phyloP scores from a whole-genome alignment of 2,113 vertebrate genomes.

The Anhinga rufa region DNA sequence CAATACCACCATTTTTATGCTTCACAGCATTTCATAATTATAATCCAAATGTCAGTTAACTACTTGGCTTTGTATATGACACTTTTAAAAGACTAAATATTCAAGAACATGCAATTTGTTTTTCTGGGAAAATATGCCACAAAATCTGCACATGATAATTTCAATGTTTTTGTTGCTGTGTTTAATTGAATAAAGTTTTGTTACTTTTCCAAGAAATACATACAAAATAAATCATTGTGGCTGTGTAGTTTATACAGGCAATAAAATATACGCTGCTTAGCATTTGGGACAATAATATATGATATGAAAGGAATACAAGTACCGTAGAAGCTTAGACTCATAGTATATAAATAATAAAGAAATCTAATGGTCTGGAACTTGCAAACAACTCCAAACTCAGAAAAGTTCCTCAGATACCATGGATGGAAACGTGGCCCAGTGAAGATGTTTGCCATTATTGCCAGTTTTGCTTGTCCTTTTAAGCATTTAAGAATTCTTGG shows the following conservation, averaged over 20 bases:
- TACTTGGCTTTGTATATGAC: neutral
- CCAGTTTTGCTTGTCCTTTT: neutral
- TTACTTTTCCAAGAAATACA: neutral
- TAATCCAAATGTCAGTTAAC: neutral
- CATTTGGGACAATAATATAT: neutral
- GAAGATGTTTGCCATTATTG: neutral
- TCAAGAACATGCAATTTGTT: neutral
- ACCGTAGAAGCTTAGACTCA: neutral
- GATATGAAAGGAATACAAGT: neutral
- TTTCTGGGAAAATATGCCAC: neutral
- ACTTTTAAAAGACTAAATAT: neutral
- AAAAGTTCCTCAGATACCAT: neutral
- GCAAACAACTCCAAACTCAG: neutral
- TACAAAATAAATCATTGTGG: neutral
- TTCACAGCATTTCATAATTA: neutral
- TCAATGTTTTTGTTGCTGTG: neutral
- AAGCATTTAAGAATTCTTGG: neutral
- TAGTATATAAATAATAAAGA: neutral
- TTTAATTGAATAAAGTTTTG: neutral
- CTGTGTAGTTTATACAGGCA: neutral
- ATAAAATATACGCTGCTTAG: neutral
- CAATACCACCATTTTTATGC: neutral
- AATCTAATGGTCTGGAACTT: neutral
- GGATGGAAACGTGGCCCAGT: neutral
- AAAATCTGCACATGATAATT: neutral